A percentile compares a stretch with the other conserved stretches of the same genome.
Evolutionary conservation across 2,888 invertebrate species (phyloP).

Genomic region (Cephus nigrinus): DNA sequence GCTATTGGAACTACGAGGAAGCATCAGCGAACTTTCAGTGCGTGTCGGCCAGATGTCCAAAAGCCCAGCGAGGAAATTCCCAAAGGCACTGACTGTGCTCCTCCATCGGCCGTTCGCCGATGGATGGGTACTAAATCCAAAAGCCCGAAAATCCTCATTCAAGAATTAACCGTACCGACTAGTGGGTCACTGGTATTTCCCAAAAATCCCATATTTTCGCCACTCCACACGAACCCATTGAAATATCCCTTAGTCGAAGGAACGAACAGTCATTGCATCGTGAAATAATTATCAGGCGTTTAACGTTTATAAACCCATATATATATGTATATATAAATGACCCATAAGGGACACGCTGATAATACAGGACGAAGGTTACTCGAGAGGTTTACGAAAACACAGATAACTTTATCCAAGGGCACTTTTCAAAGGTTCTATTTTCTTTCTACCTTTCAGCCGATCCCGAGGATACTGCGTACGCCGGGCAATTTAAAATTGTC

Average conservation of each 20-base stretch:
- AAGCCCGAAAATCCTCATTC: neutral
- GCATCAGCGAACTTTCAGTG: constrained; percentile 32
- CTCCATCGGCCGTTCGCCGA: neutral
- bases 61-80: constrained; percentile 51
- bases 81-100: constrained; percentile 36
- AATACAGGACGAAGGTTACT: neutral
- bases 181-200: neutral
- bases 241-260: neutral
- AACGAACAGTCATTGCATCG: neutral
- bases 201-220: neutral
- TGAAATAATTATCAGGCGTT: too few relatives aligned
- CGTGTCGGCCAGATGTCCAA: constrained; percentile 56
- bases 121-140: neutral
- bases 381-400: neutral
- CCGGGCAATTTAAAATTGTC: neutral
- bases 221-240: neutral
- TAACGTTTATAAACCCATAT: neutral
- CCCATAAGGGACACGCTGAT: neutral
- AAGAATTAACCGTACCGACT: neutral
- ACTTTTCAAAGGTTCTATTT: neutral
- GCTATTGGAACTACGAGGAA: constrained; percentile 30
- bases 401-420: neutral
- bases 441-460: neutral
- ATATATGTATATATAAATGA: neutral
- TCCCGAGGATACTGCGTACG: neutral